Evolutionary conservation across 2,797 vertebrate species (phyloP).

Genomic region (Molossus molossus): DNA sequence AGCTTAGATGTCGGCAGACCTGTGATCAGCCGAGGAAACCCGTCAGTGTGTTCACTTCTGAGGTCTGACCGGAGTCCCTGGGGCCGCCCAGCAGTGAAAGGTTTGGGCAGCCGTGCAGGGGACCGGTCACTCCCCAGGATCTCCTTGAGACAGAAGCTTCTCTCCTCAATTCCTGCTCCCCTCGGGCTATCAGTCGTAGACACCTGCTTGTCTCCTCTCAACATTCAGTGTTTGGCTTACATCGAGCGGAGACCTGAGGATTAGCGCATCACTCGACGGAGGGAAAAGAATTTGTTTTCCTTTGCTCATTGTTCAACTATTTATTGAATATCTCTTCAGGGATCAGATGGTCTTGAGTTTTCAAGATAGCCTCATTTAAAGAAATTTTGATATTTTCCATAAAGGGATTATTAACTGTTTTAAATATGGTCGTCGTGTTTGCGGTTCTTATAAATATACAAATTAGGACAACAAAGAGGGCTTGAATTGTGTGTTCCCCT

Average conservation of each 20-base stretch:
- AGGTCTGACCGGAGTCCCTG: neutral
- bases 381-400: constrained; percentile 31
- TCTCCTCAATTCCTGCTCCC: neutral
- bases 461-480: neutral
- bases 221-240: neutral
- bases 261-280: neutral
- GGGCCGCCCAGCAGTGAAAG: neutral
- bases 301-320: neutral
- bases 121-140: fast-evolving
- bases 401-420: constrained; percentile 5
- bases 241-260: neutral
- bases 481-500: neutral
- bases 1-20: neutral
- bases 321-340: neutral
- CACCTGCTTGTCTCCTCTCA: neutral
- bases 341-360: constrained; percentile 13
- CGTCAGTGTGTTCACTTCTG: neutral
- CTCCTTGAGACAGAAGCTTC: neutral
- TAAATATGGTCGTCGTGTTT: neutral
- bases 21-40: neutral
- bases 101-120: neutral
- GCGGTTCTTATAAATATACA: neutral
- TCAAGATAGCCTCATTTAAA: constrained; percentile 2
- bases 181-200: neutral
- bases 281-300: neutral